Base-by-base conservation (phyloP, 2,113 vertebrate species). In the Phycodurus eques region DNA sequence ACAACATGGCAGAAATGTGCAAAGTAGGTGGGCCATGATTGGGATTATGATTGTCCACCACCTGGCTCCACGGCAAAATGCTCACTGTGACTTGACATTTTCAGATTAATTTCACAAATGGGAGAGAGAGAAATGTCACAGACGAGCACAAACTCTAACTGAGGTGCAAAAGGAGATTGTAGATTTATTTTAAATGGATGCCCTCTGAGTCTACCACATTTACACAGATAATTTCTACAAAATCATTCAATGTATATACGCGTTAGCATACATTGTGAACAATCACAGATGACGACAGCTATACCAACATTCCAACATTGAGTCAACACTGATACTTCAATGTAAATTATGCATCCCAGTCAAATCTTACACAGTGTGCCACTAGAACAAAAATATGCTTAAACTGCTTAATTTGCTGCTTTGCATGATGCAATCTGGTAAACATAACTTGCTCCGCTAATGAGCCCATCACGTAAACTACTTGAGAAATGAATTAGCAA, bases 361-460 rank as follows among this genome's bases (percentile, higher is more conserved):
- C 14, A 31, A 66, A 47, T 42, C 5, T 11, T 39, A 80, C 7
- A 68, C 71, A 85, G 76, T 79, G 74, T 74, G 59, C 56, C 79
- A 73, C 79, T 72, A 75, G 13, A 77, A 83, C 66, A 77, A 74
- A 74, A 73, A 82, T 39, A 42, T 70, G 73, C 61, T 68, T 67
- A 83, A 81, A 73, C 75, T 64, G 77, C 75, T 75, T 83, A 84
- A 80, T 83, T 77, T 83, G 62, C 76, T 72, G 73, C 71, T 74
- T 61, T 74, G 67, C 70, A 63, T 60, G 59, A 51, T 67, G 63
- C 64, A 68, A 65, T 71, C 64, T 42, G 62, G 72, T 72, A 70
- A 79, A 81, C 75, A 80, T 72, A 78, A 79, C 81, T 74, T 67
- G 76, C 68, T 78, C 76, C 79, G 62, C 68, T 77, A 88, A 88